phyloP scores from a whole-genome alignment of 2,888 invertebrate species.

The Taphrorychus bicolor region DNA sequence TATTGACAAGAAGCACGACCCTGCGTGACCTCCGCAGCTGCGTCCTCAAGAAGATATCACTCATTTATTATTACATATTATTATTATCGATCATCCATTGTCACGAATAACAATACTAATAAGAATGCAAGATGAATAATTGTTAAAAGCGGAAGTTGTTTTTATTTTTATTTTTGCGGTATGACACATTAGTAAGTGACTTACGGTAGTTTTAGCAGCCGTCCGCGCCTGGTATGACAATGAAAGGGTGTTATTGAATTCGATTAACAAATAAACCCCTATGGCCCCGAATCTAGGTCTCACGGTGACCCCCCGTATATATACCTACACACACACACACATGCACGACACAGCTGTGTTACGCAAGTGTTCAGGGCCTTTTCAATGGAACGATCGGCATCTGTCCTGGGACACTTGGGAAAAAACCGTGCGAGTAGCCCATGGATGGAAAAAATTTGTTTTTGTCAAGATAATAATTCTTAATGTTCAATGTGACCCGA shows the following conservation, averaged over 20 bases:
- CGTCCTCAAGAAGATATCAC: neutral
- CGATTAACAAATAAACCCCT: slow-evolving; percentile 34
- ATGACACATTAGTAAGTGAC: neutral
- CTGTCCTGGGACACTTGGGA: slow-evolving; percentile 30
- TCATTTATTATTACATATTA: neutral
- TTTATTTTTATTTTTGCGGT: neutral
- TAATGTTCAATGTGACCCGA: neutral
- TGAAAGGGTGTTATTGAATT: slow-evolving; percentile 30
- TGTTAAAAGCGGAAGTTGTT: neutral
- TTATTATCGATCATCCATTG: neutral
- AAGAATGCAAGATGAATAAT: neutral
- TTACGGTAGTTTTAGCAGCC: neutral
- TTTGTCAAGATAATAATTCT: neutral
- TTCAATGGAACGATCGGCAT: slow-evolving; percentile 26
- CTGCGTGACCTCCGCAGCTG: neutral
- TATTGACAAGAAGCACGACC: neutral
- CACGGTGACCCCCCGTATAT: slow-evolving; percentile 33
- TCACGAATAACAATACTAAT: neutral
- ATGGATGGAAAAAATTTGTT: neutral
- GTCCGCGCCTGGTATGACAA: neutral
- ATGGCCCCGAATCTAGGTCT: slow-evolving; percentile 22
- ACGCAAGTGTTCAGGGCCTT: slow-evolving; percentile 28
- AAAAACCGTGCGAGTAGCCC: neutral
- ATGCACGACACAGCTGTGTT: slow-evolving; percentile 28
- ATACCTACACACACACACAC: neutral